Percentiles rank a stretch among this genome's conserved stretches.
Evolutionary conservation across 2,113 vertebrate species (phyloP).

Genomic region (Neodon shergylaensis): DNA sequence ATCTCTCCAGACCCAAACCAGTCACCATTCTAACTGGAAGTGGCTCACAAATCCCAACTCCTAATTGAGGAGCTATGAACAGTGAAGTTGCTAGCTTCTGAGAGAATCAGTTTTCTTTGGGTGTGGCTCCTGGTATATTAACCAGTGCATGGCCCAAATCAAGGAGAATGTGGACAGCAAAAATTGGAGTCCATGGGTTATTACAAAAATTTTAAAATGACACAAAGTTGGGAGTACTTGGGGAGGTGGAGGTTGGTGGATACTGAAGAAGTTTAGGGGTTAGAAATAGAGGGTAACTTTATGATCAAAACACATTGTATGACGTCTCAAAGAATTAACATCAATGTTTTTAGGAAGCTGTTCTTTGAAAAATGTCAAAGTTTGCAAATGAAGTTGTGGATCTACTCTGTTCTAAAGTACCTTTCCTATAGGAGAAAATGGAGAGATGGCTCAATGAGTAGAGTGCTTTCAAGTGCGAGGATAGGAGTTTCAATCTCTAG

Average conservation of each 20-base stretch:
- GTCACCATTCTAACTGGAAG: background rate
- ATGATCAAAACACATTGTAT: background rate
- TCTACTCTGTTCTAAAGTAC: constrained; percentile 4
- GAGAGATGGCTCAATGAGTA: background rate
- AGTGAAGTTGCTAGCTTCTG: background rate
- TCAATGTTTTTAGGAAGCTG: background rate
- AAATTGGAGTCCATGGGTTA: background rate
- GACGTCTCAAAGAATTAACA: background rate
- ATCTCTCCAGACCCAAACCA: background rate
- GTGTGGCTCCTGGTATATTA: background rate
- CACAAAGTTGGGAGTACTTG: background rate
- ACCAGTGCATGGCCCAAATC: background rate
- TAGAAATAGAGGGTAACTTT: background rate
- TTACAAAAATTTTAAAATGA: background rate
- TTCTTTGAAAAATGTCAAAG: constrained; percentile 33
- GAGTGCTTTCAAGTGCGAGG: background rate
- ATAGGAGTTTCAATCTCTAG: background rate
- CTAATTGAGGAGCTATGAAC: background rate
- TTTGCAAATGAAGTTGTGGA: background rate
- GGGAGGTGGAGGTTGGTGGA: background rate
- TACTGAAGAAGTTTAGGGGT: background rate
- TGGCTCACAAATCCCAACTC: background rate
- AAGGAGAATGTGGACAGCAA: background rate
- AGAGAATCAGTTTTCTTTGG: background rate
- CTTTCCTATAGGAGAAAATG: background rate